Conservation (phyloP, 2,797 vertebrate species). For the Pseudochaenichthys georgianus region DNA sequence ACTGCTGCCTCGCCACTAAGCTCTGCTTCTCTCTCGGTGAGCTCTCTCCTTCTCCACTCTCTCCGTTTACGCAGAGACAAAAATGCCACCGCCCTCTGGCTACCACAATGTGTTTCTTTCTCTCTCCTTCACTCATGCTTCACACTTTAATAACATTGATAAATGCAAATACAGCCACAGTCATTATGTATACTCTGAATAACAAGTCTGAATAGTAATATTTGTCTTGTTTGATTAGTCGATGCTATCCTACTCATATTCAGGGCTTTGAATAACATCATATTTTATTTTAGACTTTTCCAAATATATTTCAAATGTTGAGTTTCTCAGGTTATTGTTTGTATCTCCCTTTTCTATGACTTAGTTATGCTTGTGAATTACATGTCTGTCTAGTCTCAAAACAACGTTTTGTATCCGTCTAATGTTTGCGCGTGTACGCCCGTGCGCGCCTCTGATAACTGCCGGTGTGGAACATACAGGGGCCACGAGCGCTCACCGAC, state of each 20-base stretch:
- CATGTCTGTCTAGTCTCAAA: too few relatives aligned
- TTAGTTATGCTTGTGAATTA: background rate
- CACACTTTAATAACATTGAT: background rate
- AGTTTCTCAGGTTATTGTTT: background rate
- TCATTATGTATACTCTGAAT: background rate
- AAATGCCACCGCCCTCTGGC: constrained; percentile 84
- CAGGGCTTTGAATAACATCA: constrained; percentile 2
- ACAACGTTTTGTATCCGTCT: background rate
- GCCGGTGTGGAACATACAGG: constrained; percentile 18
- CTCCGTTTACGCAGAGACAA: constrained; percentile 78
- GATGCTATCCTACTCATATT: background rate
- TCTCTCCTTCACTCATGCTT: constrained; percentile 11
- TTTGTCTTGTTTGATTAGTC: background rate
- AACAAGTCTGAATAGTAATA: too few relatives aligned
- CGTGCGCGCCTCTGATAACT: constrained; percentile 32
- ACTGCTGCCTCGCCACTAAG: constrained; percentile 62
- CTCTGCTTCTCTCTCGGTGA: constrained; percentile 46
- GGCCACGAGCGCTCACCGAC: constrained; percentile 45
- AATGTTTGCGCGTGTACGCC: background rate
- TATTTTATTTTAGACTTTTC: background rate
- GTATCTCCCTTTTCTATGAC: background rate
- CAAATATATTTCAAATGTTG: background rate
- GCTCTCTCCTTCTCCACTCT: constrained; percentile 58
- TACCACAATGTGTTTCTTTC: constrained; percentile 46
- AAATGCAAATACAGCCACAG: background rate